Conservation (phyloP, 2,888 invertebrate genomes). For the Toxonevra muliebris region DNA sequence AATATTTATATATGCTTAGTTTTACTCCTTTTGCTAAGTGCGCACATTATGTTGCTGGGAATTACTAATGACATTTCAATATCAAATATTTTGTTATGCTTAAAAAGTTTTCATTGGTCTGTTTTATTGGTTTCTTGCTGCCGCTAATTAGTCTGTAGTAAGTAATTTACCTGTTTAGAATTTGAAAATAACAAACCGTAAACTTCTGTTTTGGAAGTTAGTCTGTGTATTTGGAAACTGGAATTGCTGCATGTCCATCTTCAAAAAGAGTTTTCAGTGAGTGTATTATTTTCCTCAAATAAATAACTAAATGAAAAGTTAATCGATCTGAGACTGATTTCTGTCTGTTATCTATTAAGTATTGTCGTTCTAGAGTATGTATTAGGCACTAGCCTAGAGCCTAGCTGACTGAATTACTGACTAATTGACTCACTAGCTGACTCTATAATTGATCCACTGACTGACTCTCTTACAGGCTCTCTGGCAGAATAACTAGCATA, state of each 20-base stretch:
- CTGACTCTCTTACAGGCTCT: neutral
- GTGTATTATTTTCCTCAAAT: too few species aligned
- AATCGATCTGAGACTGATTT: too few species aligned
- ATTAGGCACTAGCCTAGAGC: too few species aligned
- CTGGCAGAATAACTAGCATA: neutral
- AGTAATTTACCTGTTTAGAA: neutral
- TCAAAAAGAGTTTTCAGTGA: too few species aligned
- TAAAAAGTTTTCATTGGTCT: slow-evolving; percentile 20
- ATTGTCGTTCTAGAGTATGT: too few species aligned
- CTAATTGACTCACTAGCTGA: neutral
- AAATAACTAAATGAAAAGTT: too few species aligned
- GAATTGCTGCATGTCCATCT: too few species aligned
- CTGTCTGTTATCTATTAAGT: too few species aligned
- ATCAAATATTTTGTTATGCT: slow-evolving; percentile 43
- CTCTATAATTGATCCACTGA: neutral
- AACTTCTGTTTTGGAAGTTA: slow-evolving; percentile 16
- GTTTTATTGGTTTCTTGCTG: neutral
- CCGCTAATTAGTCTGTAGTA: neutral
- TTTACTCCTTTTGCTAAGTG: slow-evolving; percentile 16
- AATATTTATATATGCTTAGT: slow-evolving; percentile 21
- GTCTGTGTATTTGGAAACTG: too few species aligned
- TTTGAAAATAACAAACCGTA: slow-evolving; percentile 9
- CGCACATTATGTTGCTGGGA: neutral
- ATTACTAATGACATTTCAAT: slow-evolving; percentile 48
- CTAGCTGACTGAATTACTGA: neutral